Conservation (phyloP, 2,888 invertebrate species). For the Drosophila sordidapex region DNA sequence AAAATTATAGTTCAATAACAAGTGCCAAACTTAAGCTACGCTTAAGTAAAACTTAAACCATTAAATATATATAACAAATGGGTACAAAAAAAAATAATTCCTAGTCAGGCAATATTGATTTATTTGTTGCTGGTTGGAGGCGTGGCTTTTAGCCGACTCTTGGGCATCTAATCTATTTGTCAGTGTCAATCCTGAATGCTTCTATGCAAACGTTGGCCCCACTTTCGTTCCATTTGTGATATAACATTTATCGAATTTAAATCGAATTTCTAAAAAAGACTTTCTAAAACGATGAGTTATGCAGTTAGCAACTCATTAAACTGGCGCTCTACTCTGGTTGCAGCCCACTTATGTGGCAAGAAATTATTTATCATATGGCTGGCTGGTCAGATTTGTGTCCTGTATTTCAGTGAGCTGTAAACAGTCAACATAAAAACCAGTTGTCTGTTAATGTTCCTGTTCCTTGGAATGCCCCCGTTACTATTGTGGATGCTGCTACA, state of each 20-base stretch:
- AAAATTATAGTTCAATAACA: background rate
- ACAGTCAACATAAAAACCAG: constrained; percentile 12
- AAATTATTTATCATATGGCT: background rate
- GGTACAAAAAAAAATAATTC: too few relatives aligned
- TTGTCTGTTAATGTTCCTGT: constrained; percentile 13
- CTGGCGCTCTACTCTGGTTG: background rate
- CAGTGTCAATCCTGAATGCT: background rate
- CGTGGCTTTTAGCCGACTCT: too few relatives aligned
- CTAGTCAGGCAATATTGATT: too few relatives aligned
- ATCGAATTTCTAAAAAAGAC: background rate
- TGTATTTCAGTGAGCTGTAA: background rate
- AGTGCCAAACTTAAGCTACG: background rate
- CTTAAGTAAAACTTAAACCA: background rate
- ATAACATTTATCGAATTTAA: too few relatives aligned
- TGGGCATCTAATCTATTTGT: background rate
- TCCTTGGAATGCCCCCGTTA: constrained; percentile 10
- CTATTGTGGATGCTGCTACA: constrained; percentile 20
- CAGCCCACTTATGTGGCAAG: background rate
- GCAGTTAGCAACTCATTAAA: background rate
- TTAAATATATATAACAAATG: background rate
- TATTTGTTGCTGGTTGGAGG: too few relatives aligned
- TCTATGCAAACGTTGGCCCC: background rate
- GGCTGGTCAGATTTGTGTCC: background rate
- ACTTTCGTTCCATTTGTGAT: background rate
- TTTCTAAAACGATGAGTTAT: background rate